Evolutionary conservation across 2,888 invertebrate species (phyloP), one percentile per base, ranked within the genome.

Genomic region (Mythimna impura): DNA sequence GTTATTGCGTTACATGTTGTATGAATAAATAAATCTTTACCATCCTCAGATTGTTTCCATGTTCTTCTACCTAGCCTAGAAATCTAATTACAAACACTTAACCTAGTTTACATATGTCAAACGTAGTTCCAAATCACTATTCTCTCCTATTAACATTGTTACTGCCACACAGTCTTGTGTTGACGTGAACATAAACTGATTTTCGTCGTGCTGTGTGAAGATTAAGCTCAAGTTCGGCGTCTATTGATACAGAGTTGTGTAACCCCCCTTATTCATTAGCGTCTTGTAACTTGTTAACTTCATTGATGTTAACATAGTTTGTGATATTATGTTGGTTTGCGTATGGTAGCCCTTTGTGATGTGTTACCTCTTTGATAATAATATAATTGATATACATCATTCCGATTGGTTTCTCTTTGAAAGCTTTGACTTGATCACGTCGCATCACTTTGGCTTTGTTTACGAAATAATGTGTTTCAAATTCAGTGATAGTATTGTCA

Each of bases 191-290:
- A 36, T 73, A 64, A 80, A 70, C 47, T 81, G 64, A 66, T 69
- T 83, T 74, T 61, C 60, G 55, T n/a, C 47, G 4, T 74, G 52
- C 55, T 61, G 25, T 61, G 34, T 57, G 55, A 60, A 66, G 66
- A 70, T 74, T 80, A 54, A 30, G 55, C 25, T 55, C 43, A 73
- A 80, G 60, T 83, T 80, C 12, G 14, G n/a, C 62, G 54, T 65
- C 69, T 75, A 64, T 74, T 70, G 36, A 64, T 61, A 30, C 10
- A 54, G 36, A 43, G 17, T 70, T 61, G 66, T 62, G n/a, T 78
- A 40, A 66, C 52, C 30, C 25, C 55, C 22, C 25, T 66, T 66
- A 67, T 73, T 80, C 55, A 73, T 73, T 40, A 64, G 17, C 43
- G 47, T 65, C 57, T 61, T 54, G 54, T 25, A 17, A 63, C 43